Evolutionary conservation across 1,140 invertebrate genomes (phyloP).

Genomic region (Leguminivora glycinivorella): DNA sequence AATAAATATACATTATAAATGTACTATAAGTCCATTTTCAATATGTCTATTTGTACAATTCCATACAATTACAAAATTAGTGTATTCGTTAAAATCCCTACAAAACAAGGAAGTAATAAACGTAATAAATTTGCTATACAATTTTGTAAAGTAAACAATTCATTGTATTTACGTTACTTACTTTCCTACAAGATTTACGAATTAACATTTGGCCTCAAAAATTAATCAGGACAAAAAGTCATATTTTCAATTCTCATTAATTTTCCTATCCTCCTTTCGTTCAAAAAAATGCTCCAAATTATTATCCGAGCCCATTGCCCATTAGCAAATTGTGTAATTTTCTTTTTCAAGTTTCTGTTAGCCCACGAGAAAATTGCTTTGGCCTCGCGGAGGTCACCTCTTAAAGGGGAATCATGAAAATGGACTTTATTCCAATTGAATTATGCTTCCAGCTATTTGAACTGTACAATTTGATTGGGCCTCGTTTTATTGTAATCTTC

Average conservation of each 20-base stretch:
- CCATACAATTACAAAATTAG: too few relatives aligned
- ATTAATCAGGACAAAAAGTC: conserved; percentile 34
- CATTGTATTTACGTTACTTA: too few relatives aligned
- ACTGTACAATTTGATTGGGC: conserved; percentile 14
- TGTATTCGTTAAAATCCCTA: too few relatives aligned
- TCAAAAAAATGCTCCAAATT: conserved; percentile 59
- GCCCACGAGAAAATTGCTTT: conserved; percentile 68
- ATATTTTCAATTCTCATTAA: conserved; percentile 53
- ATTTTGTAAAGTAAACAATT: too few relatives aligned
- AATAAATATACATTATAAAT: too few relatives aligned
- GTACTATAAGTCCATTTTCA: too few relatives aligned
- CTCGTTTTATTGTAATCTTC: background rate
- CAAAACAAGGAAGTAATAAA: too few relatives aligned
- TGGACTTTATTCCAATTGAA: conserved; percentile 63
- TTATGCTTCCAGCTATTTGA: conserved; percentile 35
- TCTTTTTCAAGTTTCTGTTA: conserved; percentile 71
- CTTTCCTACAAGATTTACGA: background rate
- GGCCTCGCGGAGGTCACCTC: conserved; percentile 63
- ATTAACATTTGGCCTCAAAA: background rate
- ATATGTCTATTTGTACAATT: too few relatives aligned
- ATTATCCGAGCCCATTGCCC: conserved; percentile 60
- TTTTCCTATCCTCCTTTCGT: conserved; percentile 47
- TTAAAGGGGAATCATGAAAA: conserved; percentile 67
- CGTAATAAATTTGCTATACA: too few relatives aligned
- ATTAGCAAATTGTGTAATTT: conserved; percentile 76